phyloP scores from a whole-genome alignment of 2,113 vertebrate species.

The Elgaria multicarinata region DNA sequence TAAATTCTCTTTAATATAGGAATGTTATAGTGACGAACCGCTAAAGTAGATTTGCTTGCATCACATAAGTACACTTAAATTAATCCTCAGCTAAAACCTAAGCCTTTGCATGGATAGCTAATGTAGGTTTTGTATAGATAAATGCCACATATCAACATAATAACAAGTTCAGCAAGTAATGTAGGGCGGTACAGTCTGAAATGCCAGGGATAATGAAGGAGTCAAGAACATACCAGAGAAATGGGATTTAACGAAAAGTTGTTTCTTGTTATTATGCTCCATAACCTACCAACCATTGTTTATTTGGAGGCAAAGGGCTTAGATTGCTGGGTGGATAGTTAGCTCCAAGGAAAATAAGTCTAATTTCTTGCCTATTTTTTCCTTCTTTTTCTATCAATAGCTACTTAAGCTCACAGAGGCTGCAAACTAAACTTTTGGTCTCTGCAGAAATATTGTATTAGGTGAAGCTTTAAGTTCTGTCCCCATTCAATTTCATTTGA shows the following conservation, averaged over 20 bases:
- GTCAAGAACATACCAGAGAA: not conserved
- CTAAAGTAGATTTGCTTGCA: constrained; percentile 63
- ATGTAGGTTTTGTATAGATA: constrained; percentile 29
- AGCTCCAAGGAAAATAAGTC: not conserved
- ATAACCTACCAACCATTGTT: rapidly evolving
- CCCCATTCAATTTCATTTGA: not conserved
- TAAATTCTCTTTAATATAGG: constrained; percentile 49
- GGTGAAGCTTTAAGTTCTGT: not conserved
- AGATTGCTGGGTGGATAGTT: not conserved
- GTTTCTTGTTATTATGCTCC: not conserved
- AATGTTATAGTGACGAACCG: constrained; percentile 30
- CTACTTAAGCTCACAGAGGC: not conserved
- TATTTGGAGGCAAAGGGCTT: not conserved
- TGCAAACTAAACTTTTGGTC: not conserved
- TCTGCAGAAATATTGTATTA: not conserved
- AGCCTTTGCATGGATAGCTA: constrained; percentile 46
- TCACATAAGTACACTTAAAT: constrained; percentile 42
- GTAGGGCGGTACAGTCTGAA: not conserved
- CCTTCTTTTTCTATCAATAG: not conserved
- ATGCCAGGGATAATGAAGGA: not conserved
- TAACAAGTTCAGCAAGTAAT: not conserved
- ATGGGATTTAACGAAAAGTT: not conserved
- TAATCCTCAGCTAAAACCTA: constrained; percentile 55
- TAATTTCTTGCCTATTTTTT: not conserved
- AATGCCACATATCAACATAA: not conserved